Percentiles rank a stretch among this genome's conserved stretches.
Evolutionary conservation across 2,113 vertebrate species (phyloP).

Genomic region (Brachypteracias leptosomus): DNA sequence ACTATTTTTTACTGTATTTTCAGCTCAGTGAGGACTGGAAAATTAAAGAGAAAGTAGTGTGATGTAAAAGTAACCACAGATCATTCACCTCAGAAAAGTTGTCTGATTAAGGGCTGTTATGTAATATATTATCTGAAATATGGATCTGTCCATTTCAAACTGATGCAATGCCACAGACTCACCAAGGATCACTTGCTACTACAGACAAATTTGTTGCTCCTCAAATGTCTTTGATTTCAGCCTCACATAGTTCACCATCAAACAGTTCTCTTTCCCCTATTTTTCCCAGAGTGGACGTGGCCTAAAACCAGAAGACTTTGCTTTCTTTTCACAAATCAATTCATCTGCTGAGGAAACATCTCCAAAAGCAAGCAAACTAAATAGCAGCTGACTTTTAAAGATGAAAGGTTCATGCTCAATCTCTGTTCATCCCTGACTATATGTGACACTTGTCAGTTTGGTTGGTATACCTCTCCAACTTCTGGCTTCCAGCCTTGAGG

Average conservation of each 20-base stretch:
- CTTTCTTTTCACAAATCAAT: neutral
- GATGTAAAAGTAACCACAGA: conserved; percentile 8
- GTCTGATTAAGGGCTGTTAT: neutral
- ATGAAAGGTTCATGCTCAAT: neutral
- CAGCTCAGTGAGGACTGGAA: neutral
- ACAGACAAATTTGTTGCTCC: neutral
- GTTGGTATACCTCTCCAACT: neutral
- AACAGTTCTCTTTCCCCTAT: neutral
- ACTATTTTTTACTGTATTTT: conserved; percentile 4
- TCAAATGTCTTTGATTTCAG: neutral
- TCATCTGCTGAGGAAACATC: neutral
- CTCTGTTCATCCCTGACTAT: neutral
- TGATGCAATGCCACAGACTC: neutral
- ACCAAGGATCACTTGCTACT: neutral
- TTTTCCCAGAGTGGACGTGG: neutral
- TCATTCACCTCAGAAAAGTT: neutral
- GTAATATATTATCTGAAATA: neutral
- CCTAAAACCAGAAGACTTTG: neutral
- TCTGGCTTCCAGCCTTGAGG: neutral
- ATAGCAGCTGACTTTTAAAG: neutral
- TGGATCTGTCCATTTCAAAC: neutral
- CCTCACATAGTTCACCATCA: neutral
- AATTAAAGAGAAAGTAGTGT: neutral
- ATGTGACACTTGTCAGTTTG: neutral
- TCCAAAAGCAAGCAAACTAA: neutral